Percentiles rank a stretch among this genome's conserved stretches.
Conservation (phyloP, 2,797 vertebrate genomes). For the Trematomus bernacchii region DNA sequence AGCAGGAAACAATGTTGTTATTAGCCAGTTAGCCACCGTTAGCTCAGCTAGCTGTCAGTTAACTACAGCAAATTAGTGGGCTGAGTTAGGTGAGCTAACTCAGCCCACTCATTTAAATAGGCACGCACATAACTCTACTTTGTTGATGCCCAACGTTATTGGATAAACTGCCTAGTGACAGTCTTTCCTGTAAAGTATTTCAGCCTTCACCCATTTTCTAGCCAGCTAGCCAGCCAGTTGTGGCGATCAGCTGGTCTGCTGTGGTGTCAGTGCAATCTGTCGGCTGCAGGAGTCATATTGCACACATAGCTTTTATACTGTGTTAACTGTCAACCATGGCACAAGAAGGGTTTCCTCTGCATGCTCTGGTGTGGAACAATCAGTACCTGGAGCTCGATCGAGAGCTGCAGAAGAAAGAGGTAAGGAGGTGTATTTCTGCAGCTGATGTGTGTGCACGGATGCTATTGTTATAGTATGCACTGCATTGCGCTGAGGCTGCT, state of each 20-base stretch:
- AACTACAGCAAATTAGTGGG: constrained; percentile 70
- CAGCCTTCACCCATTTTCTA: constrained; percentile 38
- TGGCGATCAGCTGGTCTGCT: constrained; percentile 16
- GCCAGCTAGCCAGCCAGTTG: constrained; percentile 53
- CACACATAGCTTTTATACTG: constrained; percentile 42
- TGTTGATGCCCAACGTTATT: constrained; percentile 5
- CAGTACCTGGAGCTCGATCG: constrained; percentile 92
- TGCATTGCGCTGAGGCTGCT: constrained; percentile 68
- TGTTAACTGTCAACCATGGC: constrained; percentile 75
- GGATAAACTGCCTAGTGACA: constrained; percentile 5
- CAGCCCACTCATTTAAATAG: constrained; percentile 77
- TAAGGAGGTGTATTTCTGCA: constrained; percentile 48
- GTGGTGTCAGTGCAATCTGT: constrained; percentile 55
- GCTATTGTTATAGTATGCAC: constrained; percentile 38
- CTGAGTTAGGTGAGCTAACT: constrained; percentile 75
- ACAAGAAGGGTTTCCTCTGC: constrained; percentile 90
- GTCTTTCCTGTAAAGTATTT: constrained; percentile 22
- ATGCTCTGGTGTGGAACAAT: constrained; percentile 94
- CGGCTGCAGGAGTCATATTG: constrained; percentile 37
- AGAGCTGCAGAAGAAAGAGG: constrained; percentile 91
- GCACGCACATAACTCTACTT: not conserved
- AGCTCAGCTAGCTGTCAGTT: constrained; percentile 67
- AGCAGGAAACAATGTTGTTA: constrained; percentile 66
- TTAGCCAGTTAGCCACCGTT: constrained; percentile 76
- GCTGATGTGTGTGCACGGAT: constrained; percentile 25